Conservation (phyloP, 2,797 vertebrate species). For the Enteromius thamalakanensis region DNA sequence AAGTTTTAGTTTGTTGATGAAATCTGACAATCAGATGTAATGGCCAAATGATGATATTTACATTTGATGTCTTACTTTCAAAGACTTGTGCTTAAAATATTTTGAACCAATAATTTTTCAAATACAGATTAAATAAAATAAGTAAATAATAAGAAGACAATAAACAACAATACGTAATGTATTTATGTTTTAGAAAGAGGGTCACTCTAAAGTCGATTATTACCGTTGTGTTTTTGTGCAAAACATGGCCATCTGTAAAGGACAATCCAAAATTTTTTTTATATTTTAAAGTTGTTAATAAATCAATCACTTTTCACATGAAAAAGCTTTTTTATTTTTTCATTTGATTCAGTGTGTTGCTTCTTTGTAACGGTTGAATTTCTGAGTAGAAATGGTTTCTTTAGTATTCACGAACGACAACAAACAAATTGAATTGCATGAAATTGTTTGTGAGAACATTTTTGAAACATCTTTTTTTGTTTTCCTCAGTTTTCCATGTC, state of each 20-base stretch:
- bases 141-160: not conserved
- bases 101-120: not conserved
- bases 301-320: no score
- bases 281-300: no score
- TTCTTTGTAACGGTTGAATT: no score
- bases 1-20: not conserved
- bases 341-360: no score
- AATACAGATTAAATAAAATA: not conserved
- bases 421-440: not conserved
- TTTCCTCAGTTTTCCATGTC: not conserved
- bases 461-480: not conserved
- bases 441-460: not conserved
- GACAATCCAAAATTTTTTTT: no score
- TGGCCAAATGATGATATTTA: not conserved
- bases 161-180: no score
- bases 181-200: no score
- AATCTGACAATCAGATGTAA: not conserved
- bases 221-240: no score
- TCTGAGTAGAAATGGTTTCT: not conserved
- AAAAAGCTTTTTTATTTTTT: no score
- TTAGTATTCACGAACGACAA: not conserved
- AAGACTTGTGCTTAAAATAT: not conserved
- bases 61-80: not conserved
- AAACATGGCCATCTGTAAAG: no score
- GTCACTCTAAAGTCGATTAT: no score